phyloP scores from a whole-genome alignment of 2,113 vertebrate species.

The Tachuris rubrigastra region DNA sequence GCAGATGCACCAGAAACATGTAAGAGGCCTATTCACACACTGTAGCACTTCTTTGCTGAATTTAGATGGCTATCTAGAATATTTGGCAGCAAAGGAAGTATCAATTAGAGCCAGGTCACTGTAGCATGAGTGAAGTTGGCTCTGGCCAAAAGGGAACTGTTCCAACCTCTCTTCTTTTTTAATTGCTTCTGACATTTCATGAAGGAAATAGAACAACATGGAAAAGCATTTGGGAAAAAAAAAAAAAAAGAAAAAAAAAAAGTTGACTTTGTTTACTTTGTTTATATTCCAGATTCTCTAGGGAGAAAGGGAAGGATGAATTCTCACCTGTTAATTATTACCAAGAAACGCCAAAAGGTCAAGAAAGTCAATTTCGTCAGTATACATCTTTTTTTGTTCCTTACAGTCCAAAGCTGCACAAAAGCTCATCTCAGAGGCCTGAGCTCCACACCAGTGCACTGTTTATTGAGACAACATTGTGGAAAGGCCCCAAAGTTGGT shows the following conservation, averaged over 20 bases:
- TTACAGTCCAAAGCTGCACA: not conserved
- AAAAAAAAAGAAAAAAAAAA: not conserved
- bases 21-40: not conserved
- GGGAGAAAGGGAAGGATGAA: not conserved
- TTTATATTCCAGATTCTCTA: not conserved
- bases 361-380: not conserved
- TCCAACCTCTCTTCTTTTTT: conserved; percentile 29
- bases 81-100: conserved; percentile 33
- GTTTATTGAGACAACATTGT: not conserved
- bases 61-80: conserved; percentile 14
- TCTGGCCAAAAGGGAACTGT: not conserved
- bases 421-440: not conserved
- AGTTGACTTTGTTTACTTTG: not conserved
- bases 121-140: conserved; percentile 15
- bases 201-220: conserved; percentile 24
- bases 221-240: not conserved
- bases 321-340: not conserved
- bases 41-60: not conserved
- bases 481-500: not conserved
- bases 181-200: conserved; percentile 44
- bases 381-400: not conserved
- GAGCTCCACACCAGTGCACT: not conserved
- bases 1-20: not conserved
- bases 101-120: conserved; percentile 39
- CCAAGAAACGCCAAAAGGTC: not conserved